Evolutionary conservation across 2,888 invertebrate genomes (phyloP), one percentile per base, ranked within the genome.

Genomic region (Catocala fraxini): DNA sequence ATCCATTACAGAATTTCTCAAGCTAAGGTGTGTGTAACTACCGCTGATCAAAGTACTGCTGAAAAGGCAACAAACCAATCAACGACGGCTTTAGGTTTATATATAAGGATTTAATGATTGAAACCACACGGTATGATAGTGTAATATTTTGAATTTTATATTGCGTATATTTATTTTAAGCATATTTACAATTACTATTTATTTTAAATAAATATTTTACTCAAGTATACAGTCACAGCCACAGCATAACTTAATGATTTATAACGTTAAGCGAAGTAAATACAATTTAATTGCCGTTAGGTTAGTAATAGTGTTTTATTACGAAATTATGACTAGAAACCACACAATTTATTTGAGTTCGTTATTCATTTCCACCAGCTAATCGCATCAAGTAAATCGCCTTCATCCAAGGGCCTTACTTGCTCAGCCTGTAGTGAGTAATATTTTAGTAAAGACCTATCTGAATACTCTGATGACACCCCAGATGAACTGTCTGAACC

Each of bases 381-480:
- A 75, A 97, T 97, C 59, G 96, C 97, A 78, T 98, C 98, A 33
- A 98, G 94, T 9, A 98, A 95, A 76, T 97, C 98, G 71, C 98
- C 97, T 83, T 98, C 97, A 79, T 97, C 97, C 90, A 97, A 96
- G 13, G 97, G 96, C 71, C 96, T 96, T 65, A 93, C 90, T 71
- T 94, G 90, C 49, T 93, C 90, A 57, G 91, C 86, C 46, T 89
- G 84, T 0, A 90, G 84, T 76, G 84, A 82, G 52, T 80, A 81
- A 62, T 78, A 75, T 51, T 71, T 82, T 9, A 79, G 68, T 39
- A 82, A 78, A 46, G 77, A 88, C 13, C 83, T 80, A 48, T 83
- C 77, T 5, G 90, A 91, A 75, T 89, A 88, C 6, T 82, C 91
- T 62, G 92, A 90, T 0, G 92, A 91, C 10, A 95, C 91, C 15